Conservation (phyloP, 2,888 invertebrate genomes). For the Aradus depressus region DNA sequence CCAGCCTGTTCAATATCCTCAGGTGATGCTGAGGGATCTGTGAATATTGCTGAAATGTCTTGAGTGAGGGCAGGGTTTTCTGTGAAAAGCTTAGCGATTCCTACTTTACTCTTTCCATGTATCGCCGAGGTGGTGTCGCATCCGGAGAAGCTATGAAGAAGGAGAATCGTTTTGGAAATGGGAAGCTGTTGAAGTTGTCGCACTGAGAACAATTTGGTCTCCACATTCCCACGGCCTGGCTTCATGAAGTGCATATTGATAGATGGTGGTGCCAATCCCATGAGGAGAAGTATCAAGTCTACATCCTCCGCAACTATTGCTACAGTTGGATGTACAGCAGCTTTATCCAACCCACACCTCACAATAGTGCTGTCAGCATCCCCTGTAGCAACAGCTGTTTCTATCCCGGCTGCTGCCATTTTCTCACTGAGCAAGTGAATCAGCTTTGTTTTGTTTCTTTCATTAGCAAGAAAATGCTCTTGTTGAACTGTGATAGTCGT, state of each 20-base stretch:
- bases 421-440: no score
- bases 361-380: no score
- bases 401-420: no score
- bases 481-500: no score
- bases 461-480: no score
- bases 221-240: slow-evolving; percentile 10
- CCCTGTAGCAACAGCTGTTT: no score
- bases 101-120: no score
- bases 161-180: slow-evolving; percentile 2
- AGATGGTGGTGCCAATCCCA: no score
- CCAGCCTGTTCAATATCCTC: slow-evolving; percentile 13
- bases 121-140: slow-evolving; percentile 6
- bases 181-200: slow-evolving; percentile 5
- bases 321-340: slow-evolving; percentile 9
- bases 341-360: slow-evolving; percentile 24
- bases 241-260: slow-evolving; percentile 7
- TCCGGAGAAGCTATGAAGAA: slow-evolving; percentile 9
- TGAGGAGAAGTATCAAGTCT: slow-evolving; percentile 9
- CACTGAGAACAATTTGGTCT: slow-evolving; percentile 2
- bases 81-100: no score
- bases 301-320: slow-evolving; percentile 13
- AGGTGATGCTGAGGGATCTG: slow-evolving; percentile 3
- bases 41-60: slow-evolving; percentile 4
- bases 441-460: no score
- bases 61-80: no score